A percentile compares a stretch with the other conserved stretches of the same genome.
phyloP scores from a whole-genome alignment of 2,797 vertebrate species.

The Sebastolobus alascanus region DNA sequence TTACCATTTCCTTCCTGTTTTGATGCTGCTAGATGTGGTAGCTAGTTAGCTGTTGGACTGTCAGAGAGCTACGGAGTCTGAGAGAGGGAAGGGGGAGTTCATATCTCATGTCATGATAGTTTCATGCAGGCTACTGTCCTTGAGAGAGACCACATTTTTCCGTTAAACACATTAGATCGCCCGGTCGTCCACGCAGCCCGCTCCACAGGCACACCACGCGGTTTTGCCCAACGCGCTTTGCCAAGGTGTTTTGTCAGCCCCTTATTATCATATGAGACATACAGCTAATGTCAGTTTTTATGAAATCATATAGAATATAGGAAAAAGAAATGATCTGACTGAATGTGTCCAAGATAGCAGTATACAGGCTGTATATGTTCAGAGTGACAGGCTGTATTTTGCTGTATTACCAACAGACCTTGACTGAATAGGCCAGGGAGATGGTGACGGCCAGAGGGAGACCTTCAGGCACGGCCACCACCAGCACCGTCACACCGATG shows the following conservation, averaged over 20 bases:
- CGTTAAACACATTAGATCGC: neutral
- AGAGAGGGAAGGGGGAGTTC: too few species aligned
- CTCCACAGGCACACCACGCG: too few species aligned
- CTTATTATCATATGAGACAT: neutral
- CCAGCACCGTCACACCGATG: slow-evolving; percentile 97
- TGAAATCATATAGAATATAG: neutral
- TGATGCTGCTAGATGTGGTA: neutral
- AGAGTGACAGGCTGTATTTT: neutral
- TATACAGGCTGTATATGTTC: neutral
- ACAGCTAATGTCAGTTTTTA: neutral
- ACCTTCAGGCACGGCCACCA: slow-evolving; percentile 98
- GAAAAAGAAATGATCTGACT: neutral
- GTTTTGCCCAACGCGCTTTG: too few species aligned
- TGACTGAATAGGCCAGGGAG: slow-evolving; percentile 98
- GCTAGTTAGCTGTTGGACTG: too few species aligned
- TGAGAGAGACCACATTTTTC: neutral
- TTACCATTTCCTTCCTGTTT: neutral
- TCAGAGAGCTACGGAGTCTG: too few species aligned
- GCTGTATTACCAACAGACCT: slow-evolving; percentile 78
- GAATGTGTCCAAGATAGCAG: neutral
- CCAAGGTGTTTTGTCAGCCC: too few species aligned
- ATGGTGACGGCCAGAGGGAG: slow-evolving; percentile 98
- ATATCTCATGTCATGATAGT: neutral
- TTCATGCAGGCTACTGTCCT: neutral
- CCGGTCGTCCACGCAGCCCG: too few species aligned